Conservation (phyloP, 2,113 vertebrate genomes). For the Centropus unirufus region DNA sequence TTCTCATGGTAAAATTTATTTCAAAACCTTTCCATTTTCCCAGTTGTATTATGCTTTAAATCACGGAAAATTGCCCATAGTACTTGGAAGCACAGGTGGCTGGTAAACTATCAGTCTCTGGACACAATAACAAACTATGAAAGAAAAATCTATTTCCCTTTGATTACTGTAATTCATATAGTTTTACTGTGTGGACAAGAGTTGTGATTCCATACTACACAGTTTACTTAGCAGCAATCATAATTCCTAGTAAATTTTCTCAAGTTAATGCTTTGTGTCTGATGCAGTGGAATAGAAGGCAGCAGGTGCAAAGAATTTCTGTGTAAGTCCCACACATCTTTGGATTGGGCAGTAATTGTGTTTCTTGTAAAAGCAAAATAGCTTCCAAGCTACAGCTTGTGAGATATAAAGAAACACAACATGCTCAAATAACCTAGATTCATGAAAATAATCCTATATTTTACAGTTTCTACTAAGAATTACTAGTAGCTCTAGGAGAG, state of each 20-base stretch:
- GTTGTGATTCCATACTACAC: not conserved
- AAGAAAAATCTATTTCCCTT: slow-evolving; percentile 5
- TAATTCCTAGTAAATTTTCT: not conserved
- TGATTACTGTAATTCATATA: slow-evolving; percentile 19
- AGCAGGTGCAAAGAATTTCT: not conserved
- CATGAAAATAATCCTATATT: not conserved
- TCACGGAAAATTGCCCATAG: not conserved
- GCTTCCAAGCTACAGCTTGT: not conserved
- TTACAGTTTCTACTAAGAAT: not conserved
- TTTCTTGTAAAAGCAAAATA: not conserved
- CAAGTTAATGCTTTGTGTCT: not conserved
- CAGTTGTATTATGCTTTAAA: not conserved
- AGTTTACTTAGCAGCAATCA: not conserved
- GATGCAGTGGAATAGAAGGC: not conserved
- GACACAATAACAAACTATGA: not conserved
- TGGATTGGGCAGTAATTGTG: not conserved
- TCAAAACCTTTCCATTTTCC: not conserved
- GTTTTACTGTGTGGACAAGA: not conserved
- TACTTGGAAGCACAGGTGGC: not conserved
- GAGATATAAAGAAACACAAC: not conserved
- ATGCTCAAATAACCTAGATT: not conserved
- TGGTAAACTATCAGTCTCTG: not conserved
- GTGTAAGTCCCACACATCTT: not conserved
- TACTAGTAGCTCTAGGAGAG: not conserved
- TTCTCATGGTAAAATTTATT: not conserved